Percentiles rank a stretch among this genome's conserved stretches.
These are phyloP conservation scores for Sycobia sp. DNA, from an alignment of 1,140 invertebrate genomes.

Conservation along the genomic window DNA sequence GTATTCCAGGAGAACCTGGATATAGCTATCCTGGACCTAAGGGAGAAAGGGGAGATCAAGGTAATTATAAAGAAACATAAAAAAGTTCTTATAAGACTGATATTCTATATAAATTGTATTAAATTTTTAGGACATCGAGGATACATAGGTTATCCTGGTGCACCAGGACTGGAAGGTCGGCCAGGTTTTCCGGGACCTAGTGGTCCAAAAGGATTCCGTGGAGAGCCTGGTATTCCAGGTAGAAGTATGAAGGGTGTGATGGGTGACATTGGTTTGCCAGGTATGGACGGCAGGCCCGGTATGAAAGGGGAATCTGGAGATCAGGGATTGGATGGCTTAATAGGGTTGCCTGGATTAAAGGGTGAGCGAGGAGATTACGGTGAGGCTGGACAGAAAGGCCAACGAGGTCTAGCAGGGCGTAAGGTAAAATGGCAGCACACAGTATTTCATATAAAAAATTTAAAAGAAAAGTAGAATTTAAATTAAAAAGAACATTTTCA, in stretches of 20 bases:
- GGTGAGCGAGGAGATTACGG: conserved; percentile 62
- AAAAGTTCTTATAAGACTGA: not conserved
- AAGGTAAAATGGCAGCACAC: conserved; percentile 43
- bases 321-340: conserved; percentile 40
- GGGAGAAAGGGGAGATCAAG: conserved; percentile 55
- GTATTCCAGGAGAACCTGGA: conserved; percentile 66
- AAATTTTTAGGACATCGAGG: conserved; percentile 43
- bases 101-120: not conserved
- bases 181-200: conserved; percentile 58
- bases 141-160: conserved; percentile 56
- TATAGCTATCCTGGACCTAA: conserved; percentile 52
- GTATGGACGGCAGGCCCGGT: conserved; percentile 56
- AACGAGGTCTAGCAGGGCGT: conserved; percentile 54
- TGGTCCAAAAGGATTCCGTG: conserved; percentile 61
- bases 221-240: conserved; percentile 47
- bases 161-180: conserved; percentile 58
- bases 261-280: conserved; percentile 58
- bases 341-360: conserved; percentile 51
- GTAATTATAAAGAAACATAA: conserved; percentile 35
- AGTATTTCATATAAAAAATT: too few species aligned
- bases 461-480: too few species aligned
- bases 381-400: conserved; percentile 60
- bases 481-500: too few species aligned
- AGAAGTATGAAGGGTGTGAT: conserved; percentile 59
- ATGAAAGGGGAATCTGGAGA: conserved; percentile 53